Evolutionary conservation across 2,113 vertebrate species (phyloP).

Genomic region (Recurvirostra avosetta): DNA sequence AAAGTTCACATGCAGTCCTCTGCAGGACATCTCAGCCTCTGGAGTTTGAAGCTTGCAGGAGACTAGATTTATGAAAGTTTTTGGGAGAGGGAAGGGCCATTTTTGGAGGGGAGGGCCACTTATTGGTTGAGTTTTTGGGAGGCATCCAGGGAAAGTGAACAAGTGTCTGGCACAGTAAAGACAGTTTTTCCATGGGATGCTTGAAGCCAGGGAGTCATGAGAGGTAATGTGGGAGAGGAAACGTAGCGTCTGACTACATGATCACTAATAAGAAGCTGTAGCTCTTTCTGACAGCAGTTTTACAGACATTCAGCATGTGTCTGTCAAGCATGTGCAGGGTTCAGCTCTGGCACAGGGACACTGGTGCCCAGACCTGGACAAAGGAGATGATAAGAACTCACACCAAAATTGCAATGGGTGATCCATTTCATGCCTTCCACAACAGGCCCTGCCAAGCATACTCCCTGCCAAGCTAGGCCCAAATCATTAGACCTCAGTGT

Average conservation of each 20-base stretch:
- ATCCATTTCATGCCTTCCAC: not conserved
- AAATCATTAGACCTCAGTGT: not conserved
- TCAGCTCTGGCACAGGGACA: not conserved
- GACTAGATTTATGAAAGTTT: not conserved
- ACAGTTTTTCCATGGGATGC: not conserved
- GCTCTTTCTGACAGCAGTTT: not conserved
- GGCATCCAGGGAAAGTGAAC: not conserved
- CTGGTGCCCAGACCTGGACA: not conserved
- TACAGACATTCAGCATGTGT: not conserved
- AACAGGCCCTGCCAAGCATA: not conserved
- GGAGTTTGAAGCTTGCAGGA: not conserved
- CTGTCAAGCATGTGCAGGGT: not conserved
- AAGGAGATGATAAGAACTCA: not conserved
- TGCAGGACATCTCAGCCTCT: not conserved
- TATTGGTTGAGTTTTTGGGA: not conserved
- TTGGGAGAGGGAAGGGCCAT: not conserved
- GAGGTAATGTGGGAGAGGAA: not conserved
- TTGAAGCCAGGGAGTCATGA: not conserved
- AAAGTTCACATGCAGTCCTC: not conserved
- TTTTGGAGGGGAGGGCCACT: not conserved
- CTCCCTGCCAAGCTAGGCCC: not conserved
- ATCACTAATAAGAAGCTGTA: not conserved
- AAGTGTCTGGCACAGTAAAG: not conserved
- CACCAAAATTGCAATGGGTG: not conserved
- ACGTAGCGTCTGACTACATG: fast-evolving